These are phyloP conservation scores for Andrena trimmerana DNA, from an alignment of 2,888 invertebrate genomes.

Conservation along the genomic window DNA sequence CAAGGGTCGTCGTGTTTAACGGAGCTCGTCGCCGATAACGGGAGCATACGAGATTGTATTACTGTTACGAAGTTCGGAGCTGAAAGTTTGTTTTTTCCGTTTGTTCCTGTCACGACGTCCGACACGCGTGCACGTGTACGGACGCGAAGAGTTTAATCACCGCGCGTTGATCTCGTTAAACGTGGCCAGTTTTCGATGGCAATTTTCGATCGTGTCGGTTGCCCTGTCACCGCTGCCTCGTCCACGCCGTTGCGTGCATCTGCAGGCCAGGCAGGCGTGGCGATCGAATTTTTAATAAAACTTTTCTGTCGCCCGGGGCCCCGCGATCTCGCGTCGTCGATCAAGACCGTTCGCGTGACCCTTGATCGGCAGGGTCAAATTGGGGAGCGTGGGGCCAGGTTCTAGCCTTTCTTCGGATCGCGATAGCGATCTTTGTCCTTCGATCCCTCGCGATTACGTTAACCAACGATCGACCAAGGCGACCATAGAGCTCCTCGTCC, in stretches of 20 bases:
- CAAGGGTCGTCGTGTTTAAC: too few species aligned
- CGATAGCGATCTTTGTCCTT: conserved; percentile 10
- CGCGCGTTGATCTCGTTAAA: conserved; percentile 57
- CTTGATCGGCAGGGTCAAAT: conserved; percentile 32
- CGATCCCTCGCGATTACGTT: conserved; percentile 21
- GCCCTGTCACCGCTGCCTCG: conserved; percentile 31
- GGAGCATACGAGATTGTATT: too few species aligned
- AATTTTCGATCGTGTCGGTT: conserved; percentile 62
- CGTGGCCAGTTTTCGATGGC: conserved; percentile 55
- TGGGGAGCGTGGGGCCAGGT: background rate
- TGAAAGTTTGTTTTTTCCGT: background rate
- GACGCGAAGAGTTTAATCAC: conserved; percentile 54
- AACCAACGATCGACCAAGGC: conserved; percentile 20
- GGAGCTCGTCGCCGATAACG: too few species aligned
- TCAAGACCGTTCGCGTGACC: conserved; percentile 36
- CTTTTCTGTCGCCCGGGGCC: conserved; percentile 12
- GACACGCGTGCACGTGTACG: conserved; percentile 16
- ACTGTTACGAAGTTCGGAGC: too few species aligned
- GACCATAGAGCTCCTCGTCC: background rate
- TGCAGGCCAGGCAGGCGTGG: conserved; percentile 46
- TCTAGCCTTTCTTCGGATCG: background rate
- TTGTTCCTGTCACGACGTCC: background rate
- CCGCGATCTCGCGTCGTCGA: conserved; percentile 16
- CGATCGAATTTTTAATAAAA: conserved; percentile 46
- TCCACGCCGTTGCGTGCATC: conserved; percentile 39